These are phyloP conservation scores for Ornithoptera priamus DNA, from an alignment of 2,888 invertebrate genomes.

Conservation along the genomic window DNA sequence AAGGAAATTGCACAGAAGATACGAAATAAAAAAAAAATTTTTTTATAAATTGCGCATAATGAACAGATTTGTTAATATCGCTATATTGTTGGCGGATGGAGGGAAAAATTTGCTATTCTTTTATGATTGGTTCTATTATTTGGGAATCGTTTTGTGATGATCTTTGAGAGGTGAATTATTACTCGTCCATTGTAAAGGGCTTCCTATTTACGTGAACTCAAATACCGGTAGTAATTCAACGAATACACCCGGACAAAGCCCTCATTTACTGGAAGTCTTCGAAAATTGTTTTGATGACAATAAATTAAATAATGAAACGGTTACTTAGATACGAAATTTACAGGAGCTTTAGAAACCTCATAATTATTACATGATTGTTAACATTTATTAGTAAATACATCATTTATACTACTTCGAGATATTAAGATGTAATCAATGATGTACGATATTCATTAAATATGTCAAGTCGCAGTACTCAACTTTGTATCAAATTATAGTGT, in stretches of 20 bases:
- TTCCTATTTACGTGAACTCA: background rate
- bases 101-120: too few relatives aligned
- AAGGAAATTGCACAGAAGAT: too few relatives aligned
- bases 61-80: too few relatives aligned
- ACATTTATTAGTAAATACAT: background rate
- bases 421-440: background rate
- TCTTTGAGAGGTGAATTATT: background rate
- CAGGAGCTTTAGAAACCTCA: too few relatives aligned
- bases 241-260: background rate
- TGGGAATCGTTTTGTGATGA: background rate
- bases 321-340: too few relatives aligned
- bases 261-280: background rate
- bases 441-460: background rate
- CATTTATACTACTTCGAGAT: background rate
- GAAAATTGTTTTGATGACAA: background rate
- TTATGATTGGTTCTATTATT: background rate
- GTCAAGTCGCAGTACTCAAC: constrained; percentile 10
- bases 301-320: too few relatives aligned
- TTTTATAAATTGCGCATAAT: too few relatives aligned
- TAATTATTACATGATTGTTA: too few relatives aligned
- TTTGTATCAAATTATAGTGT: background rate
- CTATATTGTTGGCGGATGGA: too few relatives aligned
- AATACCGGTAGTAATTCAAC: background rate
- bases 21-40: too few relatives aligned
- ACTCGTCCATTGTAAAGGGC: background rate